Conservation (phyloP, 30 jellyfish, hydroid and myxozoan genomes). For the Aurelia coerulea region DNA sequence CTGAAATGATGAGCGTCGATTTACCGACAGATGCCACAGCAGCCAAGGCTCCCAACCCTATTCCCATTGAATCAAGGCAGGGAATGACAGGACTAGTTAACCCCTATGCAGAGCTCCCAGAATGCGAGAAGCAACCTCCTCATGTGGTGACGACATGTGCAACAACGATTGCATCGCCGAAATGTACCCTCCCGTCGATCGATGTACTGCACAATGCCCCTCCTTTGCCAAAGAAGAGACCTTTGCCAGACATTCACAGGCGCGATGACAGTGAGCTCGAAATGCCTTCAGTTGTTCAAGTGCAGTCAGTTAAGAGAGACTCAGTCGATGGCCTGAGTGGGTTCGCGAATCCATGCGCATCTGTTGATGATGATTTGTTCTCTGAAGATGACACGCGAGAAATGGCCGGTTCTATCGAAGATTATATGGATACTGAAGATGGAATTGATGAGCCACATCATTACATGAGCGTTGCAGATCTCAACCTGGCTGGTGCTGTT, state of each 20-base stretch:
- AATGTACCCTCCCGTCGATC: too few relatives aligned
- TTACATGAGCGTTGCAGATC: too few relatives aligned
- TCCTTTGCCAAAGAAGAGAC: too few relatives aligned
- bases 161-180: slow-evolving; percentile 8
- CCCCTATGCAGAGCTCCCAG: slow-evolving; percentile 53
- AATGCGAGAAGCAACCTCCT: background rate
- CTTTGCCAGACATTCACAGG: too few relatives aligned
- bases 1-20: slow-evolving; percentile 17
- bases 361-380: slow-evolving; percentile 24
- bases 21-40: background rate
- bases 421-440: too few relatives aligned
- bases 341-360: slow-evolving; percentile 36
- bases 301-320: slow-evolving; percentile 13
- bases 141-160: slow-evolving; percentile 6
- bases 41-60: background rate
- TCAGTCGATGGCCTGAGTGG: slow-evolving; percentile 40
- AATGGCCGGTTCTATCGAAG: too few relatives aligned
- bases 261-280: background rate
- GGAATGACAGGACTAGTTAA: slow-evolving; percentile 51
- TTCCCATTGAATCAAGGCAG: slow-evolving; percentile 1
- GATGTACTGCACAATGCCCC: too few relatives aligned
- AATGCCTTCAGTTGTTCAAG: slow-evolving; percentile 11
- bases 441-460: too few relatives aligned
- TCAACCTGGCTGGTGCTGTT: too few relatives aligned
- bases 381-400: slow-evolving; percentile 53